Conservation (phyloP, 2,888 invertebrate genomes). For the Chrysina gloriosa region DNA sequence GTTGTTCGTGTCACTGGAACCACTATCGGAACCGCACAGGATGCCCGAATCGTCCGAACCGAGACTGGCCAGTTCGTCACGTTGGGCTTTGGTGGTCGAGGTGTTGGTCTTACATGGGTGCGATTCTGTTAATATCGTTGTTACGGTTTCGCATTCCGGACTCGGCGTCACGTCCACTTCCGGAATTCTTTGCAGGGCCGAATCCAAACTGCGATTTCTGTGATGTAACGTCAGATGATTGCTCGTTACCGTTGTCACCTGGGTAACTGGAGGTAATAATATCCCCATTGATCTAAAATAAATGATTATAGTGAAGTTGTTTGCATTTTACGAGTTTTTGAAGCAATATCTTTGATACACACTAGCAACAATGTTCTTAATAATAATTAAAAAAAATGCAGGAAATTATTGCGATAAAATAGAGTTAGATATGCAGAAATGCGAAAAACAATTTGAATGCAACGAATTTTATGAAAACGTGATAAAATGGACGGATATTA, state of each 20-base stretch:
- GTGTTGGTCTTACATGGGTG: conserved; percentile 56
- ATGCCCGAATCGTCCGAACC: conserved; percentile 88
- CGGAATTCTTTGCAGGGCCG: conserved; percentile 88
- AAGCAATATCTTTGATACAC: no score
- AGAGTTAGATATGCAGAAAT: no score
- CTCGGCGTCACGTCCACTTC: conserved; percentile 82
- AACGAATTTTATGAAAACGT: no score
- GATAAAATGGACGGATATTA: no score
- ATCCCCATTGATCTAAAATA: conserved; percentile 74
- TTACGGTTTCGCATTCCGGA: conserved; percentile 71
- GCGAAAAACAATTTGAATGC: no score
- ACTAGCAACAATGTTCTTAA: neutral
- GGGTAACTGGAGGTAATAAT: conserved; percentile 71
- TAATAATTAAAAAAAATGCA: no score
- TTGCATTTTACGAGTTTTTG: no score
- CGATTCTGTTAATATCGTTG: conserved; percentile 52
- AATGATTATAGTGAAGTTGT: no score
- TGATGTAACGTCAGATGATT: conserved; percentile 77
- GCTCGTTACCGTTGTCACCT: conserved; percentile 66
- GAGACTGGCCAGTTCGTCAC: conserved; percentile 71
- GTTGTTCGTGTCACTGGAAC: conserved; percentile 64
- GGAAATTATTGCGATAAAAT: no score
- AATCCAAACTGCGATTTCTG: conserved; percentile 90
- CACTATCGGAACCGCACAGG: conserved; percentile 71
- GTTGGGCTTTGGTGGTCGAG: conserved; percentile 65